Percentiles rank a stretch among this genome's conserved stretches.
Evolutionary conservation across 1,140 invertebrate genomes (phyloP).

Genomic region (Epicauta chinensis): DNA sequence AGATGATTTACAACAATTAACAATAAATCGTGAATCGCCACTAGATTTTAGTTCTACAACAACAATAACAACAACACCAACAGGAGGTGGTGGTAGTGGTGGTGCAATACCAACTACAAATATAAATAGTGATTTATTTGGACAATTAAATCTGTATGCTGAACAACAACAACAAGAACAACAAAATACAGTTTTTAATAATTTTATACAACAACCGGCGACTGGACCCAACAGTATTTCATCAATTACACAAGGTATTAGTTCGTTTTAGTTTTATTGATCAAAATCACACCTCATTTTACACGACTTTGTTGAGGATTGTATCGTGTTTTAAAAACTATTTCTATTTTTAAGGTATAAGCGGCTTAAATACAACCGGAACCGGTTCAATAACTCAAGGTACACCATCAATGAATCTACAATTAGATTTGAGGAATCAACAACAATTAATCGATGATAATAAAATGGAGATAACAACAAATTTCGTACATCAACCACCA

Average conservation of each 20-base stretch:
- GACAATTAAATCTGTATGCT: no score
- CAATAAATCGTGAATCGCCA: conserved; percentile 17
- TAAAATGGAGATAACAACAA: conserved; percentile 35
- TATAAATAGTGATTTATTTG: no score
- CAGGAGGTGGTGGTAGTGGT: no score
- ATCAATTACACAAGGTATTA: conserved; percentile 43
- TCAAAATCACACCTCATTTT: no score
- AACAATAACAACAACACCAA: no score
- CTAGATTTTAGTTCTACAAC: conserved; percentile 25
- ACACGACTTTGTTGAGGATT: no score
- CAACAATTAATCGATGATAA: conserved; percentile 25
- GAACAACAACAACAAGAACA: no score
- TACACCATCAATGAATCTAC: conserved; percentile 49
- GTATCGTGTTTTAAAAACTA: no score
- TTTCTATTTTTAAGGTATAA: no score
- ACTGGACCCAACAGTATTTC: conserved; percentile 33
- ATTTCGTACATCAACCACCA: conserved; percentile 29
- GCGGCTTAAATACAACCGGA: conserved; percentile 52
- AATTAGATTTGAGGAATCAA: conserved; percentile 46
- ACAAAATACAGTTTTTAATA: conserved; percentile 34
- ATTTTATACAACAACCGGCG: conserved; percentile 30
- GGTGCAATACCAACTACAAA: no score
- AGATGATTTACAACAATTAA: no score
- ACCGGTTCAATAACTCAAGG: conserved; percentile 70
- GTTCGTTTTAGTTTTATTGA: no score